Evolutionary conservation across 2,888 invertebrate genomes (phyloP).

Genomic region (Drosophila prolongata): DNA sequence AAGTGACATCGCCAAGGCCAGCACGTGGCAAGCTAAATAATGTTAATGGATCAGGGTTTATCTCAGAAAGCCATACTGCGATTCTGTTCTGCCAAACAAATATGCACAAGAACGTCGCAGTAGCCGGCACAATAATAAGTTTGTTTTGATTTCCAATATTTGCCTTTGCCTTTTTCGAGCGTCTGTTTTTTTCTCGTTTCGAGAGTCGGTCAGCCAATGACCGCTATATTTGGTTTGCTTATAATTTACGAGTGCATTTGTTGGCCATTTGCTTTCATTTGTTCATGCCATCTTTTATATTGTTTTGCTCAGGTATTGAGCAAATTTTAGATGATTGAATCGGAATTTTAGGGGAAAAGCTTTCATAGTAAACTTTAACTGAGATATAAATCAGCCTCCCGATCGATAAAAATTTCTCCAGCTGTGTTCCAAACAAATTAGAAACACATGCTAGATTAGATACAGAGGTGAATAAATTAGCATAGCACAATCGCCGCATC

Average conservation of each 20-base stretch:
- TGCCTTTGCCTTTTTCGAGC: slow-evolving; percentile 26
- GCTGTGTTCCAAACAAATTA: slow-evolving; percentile 8
- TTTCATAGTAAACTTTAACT: not conserved
- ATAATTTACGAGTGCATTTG: slow-evolving; percentile 19
- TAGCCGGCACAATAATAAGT: slow-evolving; percentile 28
- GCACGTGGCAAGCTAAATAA: slow-evolving; percentile 50
- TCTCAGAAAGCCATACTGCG: slow-evolving; percentile 4
- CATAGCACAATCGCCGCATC: slow-evolving; percentile 7
- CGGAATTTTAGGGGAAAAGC: not conserved
- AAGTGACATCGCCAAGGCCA: slow-evolving; percentile 71
- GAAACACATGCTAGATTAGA: slow-evolving; percentile 1
- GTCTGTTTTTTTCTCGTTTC: slow-evolving; percentile 22
- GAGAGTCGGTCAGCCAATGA: slow-evolving; percentile 38
- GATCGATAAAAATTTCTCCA: slow-evolving; percentile 4
- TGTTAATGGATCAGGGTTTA: slow-evolving; percentile 37
- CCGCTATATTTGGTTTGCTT: slow-evolving; percentile 43
- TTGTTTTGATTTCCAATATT: slow-evolving; percentile 31
- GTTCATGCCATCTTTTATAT: slow-evolving; percentile 1
- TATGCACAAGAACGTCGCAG: slow-evolving; percentile 26
- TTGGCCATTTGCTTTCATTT: slow-evolving; percentile 11
- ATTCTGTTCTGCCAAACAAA: slow-evolving; percentile 11
- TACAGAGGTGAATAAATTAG: slow-evolving; percentile 21
- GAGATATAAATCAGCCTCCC: not conserved
- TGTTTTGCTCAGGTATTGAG: slow-evolving; percentile 7
- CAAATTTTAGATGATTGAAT: slow-evolving; percentile 15